phyloP scores from a whole-genome alignment of 1,140 invertebrate genomes.

The Chionoecetes opilio region DNA sequence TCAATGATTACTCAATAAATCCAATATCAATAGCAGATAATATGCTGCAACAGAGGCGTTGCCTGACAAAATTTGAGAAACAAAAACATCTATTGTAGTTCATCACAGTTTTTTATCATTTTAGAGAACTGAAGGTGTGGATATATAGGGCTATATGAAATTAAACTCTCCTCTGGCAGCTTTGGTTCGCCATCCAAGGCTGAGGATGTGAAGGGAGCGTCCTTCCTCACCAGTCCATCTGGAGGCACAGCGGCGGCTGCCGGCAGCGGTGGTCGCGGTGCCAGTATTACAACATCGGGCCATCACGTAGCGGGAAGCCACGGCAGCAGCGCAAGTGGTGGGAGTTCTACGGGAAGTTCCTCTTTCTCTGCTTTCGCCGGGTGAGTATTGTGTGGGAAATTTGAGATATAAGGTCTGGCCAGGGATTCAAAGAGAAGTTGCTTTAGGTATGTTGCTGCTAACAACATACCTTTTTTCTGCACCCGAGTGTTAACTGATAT shows the following conservation, averaged over 20 bases:
- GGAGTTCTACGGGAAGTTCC: not conserved
- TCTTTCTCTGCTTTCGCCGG: slow-evolving; percentile 53
- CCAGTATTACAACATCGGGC: not conserved
- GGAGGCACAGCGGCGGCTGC: not conserved
- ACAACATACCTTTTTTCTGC: no score
- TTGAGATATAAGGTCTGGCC: no score
- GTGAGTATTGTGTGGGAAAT: not conserved
- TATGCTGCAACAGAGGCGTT: no score
- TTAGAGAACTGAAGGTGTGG: not conserved
- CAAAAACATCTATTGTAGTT: not conserved
- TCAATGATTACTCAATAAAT: no score
- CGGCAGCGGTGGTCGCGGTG: not conserved
- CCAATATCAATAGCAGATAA: no score
- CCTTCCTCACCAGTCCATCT: slow-evolving; percentile 15
- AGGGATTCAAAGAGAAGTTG: no score
- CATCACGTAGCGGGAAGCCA: not conserved
- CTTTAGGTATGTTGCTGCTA: no score
- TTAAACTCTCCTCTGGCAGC: not conserved
- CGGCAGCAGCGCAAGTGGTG: not conserved
- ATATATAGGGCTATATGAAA: not conserved
- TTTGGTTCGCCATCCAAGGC: slow-evolving; percentile 41
- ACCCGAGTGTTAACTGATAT: no score
- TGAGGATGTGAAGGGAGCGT: slow-evolving; percentile 35
- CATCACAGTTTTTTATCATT: not conserved
- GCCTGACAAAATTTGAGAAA: not conserved